Percentiles rank a stretch among this genome's conserved stretches.
Conservation (phyloP, 1,140 invertebrate species). For the Dreissena polymorpha region DNA sequence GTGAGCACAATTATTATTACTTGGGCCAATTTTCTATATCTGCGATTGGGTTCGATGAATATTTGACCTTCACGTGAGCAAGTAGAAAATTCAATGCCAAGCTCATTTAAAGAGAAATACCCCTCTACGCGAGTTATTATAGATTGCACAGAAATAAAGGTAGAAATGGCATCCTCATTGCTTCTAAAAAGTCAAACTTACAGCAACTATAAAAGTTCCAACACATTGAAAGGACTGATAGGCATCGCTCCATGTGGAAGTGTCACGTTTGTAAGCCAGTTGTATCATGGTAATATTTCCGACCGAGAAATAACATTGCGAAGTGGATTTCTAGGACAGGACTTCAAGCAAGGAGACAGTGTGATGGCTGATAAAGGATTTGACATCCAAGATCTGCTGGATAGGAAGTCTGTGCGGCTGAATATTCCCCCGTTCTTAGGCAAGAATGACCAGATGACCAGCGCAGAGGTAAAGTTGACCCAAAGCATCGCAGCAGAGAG, state of each 20-base stretch:
- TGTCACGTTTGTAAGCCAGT: slow-evolving; percentile 30
- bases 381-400: slow-evolving; percentile 50
- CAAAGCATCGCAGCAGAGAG: slow-evolving; percentile 37
- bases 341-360: slow-evolving; percentile 50
- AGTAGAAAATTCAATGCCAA: slow-evolving; percentile 17
- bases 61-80: slow-evolving; percentile 34
- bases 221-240: slow-evolving; percentile 51
- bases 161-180: slow-evolving; percentile 41
- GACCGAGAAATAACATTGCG: slow-evolving; percentile 37
- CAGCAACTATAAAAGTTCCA: slow-evolving; percentile 45
- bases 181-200: slow-evolving; percentile 19
- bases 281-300: slow-evolving; percentile 33
- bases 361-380: slow-evolving; percentile 59
- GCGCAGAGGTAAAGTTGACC: slow-evolving; percentile 1
- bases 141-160: slow-evolving; percentile 52
- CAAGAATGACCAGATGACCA: slow-evolving; percentile 37
- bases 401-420: slow-evolving; percentile 20
- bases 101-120: slow-evolving; percentile 25
- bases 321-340: slow-evolving; percentile 29
- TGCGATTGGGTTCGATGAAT: slow-evolving; percentile 26
- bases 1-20: slow-evolving; percentile 26
- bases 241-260: slow-evolving; percentile 47
- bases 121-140: slow-evolving; percentile 49
- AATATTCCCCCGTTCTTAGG: slow-evolving; percentile 55
- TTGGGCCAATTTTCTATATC: slow-evolving; percentile 34